phyloP scores from a whole-genome alignment of 2,113 vertebrate species.

The Oryzias woworae region DNA sequence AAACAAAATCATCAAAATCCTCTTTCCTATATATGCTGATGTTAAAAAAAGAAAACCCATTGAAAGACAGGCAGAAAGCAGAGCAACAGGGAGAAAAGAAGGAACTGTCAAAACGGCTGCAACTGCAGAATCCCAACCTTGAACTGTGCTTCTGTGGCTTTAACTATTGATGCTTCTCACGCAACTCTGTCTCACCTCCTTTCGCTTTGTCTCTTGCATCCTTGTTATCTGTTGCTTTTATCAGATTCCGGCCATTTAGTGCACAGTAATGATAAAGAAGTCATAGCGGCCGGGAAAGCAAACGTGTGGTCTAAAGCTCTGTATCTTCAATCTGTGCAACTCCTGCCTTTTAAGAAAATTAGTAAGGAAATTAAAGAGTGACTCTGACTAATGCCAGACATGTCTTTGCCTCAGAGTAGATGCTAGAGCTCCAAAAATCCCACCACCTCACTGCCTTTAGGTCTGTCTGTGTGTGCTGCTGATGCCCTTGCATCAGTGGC shows the following conservation, averaged over 20 bases:
- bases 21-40: slow-evolving; percentile 19
- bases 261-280: slow-evolving; percentile 66
- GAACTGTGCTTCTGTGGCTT: slow-evolving; percentile 20
- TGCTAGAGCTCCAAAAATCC: slow-evolving; percentile 34
- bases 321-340: slow-evolving; percentile 71
- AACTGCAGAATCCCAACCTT: slow-evolving; percentile 49
- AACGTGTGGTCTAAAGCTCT: slow-evolving; percentile 54
- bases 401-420: slow-evolving; percentile 44
- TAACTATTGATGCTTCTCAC: slow-evolving; percentile 14
- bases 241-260: slow-evolving; percentile 71
- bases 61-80: slow-evolving; percentile 17
- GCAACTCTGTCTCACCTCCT: slow-evolving; percentile 6
- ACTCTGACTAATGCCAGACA: slow-evolving; percentile 60
- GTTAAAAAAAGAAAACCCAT: slow-evolving; percentile 4
- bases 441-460: slow-evolving; percentile 31
- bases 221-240: slow-evolving; percentile 34
- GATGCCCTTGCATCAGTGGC: slow-evolving; percentile 35
- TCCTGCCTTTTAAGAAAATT: slow-evolving; percentile 74
- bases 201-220: slow-evolving; percentile 30
- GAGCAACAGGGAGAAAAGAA: slow-evolving; percentile 25
- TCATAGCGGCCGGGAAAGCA: slow-evolving; percentile 48
- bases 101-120: slow-evolving; percentile 27
- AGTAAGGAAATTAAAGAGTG: slow-evolving; percentile 70
- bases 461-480: slow-evolving; percentile 10
- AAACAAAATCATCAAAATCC: background rate